A percentile compares a stretch with the other conserved stretches of the same genome.
These are phyloP conservation scores for Passer montanus DNA, from an alignment of 2,113 vertebrate species.

Conservation along the genomic window DNA sequence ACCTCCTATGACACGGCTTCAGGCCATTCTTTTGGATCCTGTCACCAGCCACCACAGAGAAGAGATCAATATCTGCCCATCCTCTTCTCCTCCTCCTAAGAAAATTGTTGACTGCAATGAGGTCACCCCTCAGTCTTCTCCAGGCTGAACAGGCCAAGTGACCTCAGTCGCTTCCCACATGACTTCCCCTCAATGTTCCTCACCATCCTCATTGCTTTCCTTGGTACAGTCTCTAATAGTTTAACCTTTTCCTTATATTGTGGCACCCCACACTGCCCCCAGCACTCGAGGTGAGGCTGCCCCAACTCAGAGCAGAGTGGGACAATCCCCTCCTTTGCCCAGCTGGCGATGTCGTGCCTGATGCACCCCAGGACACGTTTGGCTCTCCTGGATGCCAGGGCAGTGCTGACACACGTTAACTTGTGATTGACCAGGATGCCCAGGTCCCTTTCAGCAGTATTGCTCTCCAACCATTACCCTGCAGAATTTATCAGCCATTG, in stretches of 20 bases:
- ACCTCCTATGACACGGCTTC: background rate
- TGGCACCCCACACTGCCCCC: rapidly evolving
- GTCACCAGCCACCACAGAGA: background rate
- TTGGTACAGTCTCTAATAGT: rapidly evolving
- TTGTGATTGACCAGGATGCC: rapidly evolving
- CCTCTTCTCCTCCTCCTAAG: background rate
- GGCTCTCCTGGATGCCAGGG: background rate
- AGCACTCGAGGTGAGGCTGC: rapidly evolving
- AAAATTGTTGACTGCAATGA: background rate
- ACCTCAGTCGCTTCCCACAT: too few relatives aligned
- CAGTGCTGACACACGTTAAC: rapidly evolving
- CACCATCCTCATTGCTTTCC: rapidly evolving
- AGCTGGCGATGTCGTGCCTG: rapidly evolving
- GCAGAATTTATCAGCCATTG: background rate
- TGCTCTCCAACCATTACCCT: background rate
- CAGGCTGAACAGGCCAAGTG: background rate
- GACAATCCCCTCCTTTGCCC: background rate
- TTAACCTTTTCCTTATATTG: background rate
- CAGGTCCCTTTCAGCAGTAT: rapidly evolving
- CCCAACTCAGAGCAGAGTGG: rapidly evolving
- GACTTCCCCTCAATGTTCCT: background rate
- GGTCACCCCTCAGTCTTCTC: background rate
- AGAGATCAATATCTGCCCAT: background rate
- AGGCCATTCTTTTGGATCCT: background rate
- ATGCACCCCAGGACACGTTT: rapidly evolving